A percentile compares a stretch with the other conserved stretches of the same genome.
Conservation (phyloP, 2,113 vertebrate genomes). For the Cisticola juncidis region DNA sequence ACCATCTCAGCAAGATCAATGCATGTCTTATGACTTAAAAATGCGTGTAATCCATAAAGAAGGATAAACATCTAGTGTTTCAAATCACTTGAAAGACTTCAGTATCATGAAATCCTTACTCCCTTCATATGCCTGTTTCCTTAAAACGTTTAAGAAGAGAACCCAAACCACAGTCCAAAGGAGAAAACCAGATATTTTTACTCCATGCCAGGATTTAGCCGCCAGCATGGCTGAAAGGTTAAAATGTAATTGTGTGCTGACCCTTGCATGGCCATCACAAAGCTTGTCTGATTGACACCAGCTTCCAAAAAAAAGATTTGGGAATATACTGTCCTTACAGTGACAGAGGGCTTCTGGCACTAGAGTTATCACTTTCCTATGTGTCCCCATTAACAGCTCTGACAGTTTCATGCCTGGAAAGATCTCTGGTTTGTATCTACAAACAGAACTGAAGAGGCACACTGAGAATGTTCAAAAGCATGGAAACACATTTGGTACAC, state of each 20-base stretch:
- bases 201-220: neutral
- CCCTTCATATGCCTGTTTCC: neutral
- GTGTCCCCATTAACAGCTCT: neutral
- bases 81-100: neutral
- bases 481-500: neutral
- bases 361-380: neutral
- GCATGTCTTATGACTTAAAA: constrained; percentile 4
- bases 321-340: neutral
- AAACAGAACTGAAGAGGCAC: neutral
- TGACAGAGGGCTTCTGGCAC: neutral
- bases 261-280: neutral
- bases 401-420: neutral
- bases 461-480: neutral
- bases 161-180: neutral
- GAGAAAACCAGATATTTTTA: neutral
- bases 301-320: neutral
- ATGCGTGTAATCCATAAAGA: neutral
- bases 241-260: neutral
- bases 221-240: neutral
- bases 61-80: neutral
- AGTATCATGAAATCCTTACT: neutral
- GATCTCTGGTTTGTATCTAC: neutral
- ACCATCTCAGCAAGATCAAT: constrained; percentile 7
- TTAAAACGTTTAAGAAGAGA: neutral
- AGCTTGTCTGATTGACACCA: neutral